Conservation (phyloP, 2,888 invertebrate species). For the Euproctis similis region DNA sequence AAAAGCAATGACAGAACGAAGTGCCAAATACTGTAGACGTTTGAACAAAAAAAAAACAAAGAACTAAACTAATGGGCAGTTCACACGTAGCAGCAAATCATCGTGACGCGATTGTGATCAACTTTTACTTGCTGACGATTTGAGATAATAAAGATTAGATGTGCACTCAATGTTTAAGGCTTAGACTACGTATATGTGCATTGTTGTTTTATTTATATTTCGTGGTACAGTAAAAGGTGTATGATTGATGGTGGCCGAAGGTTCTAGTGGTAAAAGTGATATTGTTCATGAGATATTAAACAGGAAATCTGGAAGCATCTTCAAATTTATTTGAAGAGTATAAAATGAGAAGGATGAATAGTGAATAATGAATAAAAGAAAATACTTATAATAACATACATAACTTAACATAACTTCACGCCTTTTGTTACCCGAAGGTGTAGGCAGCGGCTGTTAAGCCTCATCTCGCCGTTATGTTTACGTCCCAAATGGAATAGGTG, state of each 20-base stretch:
- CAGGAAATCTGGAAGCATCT: no score
- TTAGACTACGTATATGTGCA: conserved; percentile 4
- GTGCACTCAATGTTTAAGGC: conserved; percentile 12
- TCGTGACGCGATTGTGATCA: conserved; percentile 25
- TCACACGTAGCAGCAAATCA: conserved; percentile 19
- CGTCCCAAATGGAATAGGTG: no score
- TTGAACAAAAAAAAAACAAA: conserved; percentile 6
- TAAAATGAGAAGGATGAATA: no score
- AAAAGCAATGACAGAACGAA: conserved; percentile 5
- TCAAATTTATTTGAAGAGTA: no score
- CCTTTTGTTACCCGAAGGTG: no score
- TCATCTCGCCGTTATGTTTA: no score
- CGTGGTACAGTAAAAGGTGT: conserved; percentile 7
- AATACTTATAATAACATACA: no score
- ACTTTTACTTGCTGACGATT: conserved; percentile 26
- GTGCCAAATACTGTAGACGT: conserved; percentile 5
- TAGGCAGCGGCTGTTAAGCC: no score
- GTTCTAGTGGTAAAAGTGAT: conserved; percentile 2
- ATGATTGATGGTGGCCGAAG: conserved; percentile 6
- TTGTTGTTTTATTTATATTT: conserved; percentile 10
- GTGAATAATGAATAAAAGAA: no score
- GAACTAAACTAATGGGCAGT: conserved; percentile 14
- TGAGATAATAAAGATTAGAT: conserved; percentile 17
- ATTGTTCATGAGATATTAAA: no score
- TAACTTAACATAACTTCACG: no score